These are phyloP conservation scores for Cercopithecus petaurista DNA, from an alignment of 2,797 vertebrate species.

Conservation along the genomic window DNA sequence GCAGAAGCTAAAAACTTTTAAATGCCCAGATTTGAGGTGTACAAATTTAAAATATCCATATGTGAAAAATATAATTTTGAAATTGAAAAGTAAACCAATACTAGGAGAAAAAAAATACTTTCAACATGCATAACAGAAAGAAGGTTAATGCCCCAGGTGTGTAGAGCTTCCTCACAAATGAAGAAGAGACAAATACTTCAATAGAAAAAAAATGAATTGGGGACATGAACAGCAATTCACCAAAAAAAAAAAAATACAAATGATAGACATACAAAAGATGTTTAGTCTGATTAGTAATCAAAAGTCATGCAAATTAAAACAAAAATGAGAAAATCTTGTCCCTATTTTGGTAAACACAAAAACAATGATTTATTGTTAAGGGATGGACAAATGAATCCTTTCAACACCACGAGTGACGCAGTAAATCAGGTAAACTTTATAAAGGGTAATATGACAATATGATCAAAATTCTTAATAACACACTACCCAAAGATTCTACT, in stretches of 20 bases:
- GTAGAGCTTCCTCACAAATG: background rate
- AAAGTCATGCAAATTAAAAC: constrained; percentile 31
- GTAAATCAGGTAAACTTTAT: background rate
- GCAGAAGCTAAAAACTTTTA: background rate
- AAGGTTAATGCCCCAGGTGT: background rate
- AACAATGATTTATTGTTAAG: background rate
- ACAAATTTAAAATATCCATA: background rate
- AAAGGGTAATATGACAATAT: background rate
- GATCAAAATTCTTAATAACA: constrained; percentile 13
- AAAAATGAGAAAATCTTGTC: background rate
- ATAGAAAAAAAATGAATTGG: background rate
- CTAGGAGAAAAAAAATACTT: background rate
- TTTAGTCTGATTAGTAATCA: constrained; percentile 11
- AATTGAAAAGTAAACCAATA: constrained; percentile 39
- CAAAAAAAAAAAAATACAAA: constrained; percentile 15
- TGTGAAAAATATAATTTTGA: background rate
- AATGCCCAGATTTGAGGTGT: background rate
- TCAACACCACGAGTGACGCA: background rate
- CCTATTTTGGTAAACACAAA: background rate
- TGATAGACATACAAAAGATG: constrained; percentile 5
- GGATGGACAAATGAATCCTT: background rate
- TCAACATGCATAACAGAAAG: background rate
- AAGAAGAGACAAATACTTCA: background rate
- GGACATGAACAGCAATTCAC: constrained; percentile 13
- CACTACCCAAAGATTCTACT: background rate